Evolutionary conservation across 1,140 invertebrate genomes (phyloP), one percentile per base, ranked within the genome.

Genomic region (Drosophila cardini): DNA sequence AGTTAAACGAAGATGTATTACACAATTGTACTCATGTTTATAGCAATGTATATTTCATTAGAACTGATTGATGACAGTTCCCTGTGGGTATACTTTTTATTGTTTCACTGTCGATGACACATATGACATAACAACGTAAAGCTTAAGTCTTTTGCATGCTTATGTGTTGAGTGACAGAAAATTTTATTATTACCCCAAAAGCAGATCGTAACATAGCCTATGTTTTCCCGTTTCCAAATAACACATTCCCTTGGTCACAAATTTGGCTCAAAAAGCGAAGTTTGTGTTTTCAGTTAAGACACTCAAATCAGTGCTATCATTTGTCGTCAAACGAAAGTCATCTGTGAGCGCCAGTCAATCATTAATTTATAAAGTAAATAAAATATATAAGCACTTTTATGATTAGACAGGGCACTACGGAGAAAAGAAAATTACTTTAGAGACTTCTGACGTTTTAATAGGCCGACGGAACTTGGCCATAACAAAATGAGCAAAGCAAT

Each of bases 291-390:
- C n/a, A 58, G 21, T 4, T 1, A 8, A 43, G 13, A 32, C 13
- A 55, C 48, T 43, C 15, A 78, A 81, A 77, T 81, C 79, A 68
- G 63, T 78, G 63, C 52, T n/a, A n/a, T 42, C 38, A 6, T 16
- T 21, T 4, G 16, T 7, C 34, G 15, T 34, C 30, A 30, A 18
- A 6, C 15, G 42, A 16, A 4, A 16, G 42, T 15, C 30, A n/a
- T n/a, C 13, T 16, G 40, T 57, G 21, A 21, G 21, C 21, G 53
- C 9, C 56, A 50, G 53, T 65, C 65, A 63, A 78, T 86, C 75
- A 78, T 86, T 78, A 86, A 86, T 85, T 78, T 78, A 86, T 86
- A 85, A 86, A 75, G 67, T 74, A 68, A 71, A 68, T 62, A 73
- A 68, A 63, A 64, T 73, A 72, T 73, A 74, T 84, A 71, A 80